phyloP scores from a whole-genome alignment of 2,113 vertebrate genomes.

The Aegotheles bennettii region DNA sequence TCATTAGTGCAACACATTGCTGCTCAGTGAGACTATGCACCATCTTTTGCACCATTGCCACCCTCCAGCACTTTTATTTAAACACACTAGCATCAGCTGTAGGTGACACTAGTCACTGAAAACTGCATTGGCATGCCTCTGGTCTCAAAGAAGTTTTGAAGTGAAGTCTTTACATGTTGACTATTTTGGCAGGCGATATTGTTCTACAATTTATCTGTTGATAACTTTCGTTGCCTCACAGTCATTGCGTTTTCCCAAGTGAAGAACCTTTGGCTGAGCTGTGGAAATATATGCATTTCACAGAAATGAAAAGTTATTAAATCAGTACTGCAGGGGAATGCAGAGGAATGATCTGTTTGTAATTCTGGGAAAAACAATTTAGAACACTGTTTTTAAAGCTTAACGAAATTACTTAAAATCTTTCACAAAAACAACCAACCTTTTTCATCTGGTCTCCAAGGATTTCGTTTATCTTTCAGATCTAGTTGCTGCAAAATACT shows the following conservation, averaged over 20 bases:
- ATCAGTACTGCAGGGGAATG: constrained; percentile 64
- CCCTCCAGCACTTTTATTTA: neutral
- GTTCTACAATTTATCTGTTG: constrained; percentile 64
- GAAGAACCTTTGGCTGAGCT: constrained; percentile 63
- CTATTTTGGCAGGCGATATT: constrained; percentile 47
- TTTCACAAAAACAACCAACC: constrained; percentile 51
- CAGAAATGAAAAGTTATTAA: constrained; percentile 73
- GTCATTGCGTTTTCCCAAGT: constrained; percentile 67
- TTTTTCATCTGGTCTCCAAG: constrained; percentile 59
- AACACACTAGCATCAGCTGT: neutral
- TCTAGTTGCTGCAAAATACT: constrained; percentile 71
- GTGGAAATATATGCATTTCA: constrained; percentile 43
- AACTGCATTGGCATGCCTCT: neutral
- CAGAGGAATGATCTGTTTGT: constrained; percentile 65
- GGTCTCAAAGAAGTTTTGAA: constrained; percentile 5
- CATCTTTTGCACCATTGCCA: neutral
- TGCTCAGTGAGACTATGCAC: neutral
- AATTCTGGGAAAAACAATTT: constrained; percentile 68
- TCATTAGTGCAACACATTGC: neutral
- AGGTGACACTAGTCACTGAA: neutral
- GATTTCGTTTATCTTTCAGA: constrained; percentile 72
- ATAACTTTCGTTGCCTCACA: constrained; percentile 61
- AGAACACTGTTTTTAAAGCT: constrained; percentile 65
- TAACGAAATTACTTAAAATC: constrained; percentile 70
- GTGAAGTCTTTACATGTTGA: constrained; percentile 17